A percentile compares a stretch with the other conserved stretches of the same genome.
Evolutionary conservation across 1,140 invertebrate species (phyloP).

Genomic region (silkworm (Bombyx mori)): ASM3026992v2 NC_085118.1:5956501-5957000

Average conservation of each 20-base stretch:
- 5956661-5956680: slow-evolving; percentile 10
- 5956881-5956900: slow-evolving; percentile 58
- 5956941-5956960: slow-evolving; percentile 48
- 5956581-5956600: slow-evolving; percentile 67
- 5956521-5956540: slow-evolving; percentile 44
- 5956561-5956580: slow-evolving; percentile 54
- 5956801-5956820: neutral
- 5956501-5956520: slow-evolving; percentile 63
- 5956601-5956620: slow-evolving; percentile 67
- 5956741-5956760: slow-evolving; percentile 1
- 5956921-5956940: slow-evolving; percentile 39
- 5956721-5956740: neutral
- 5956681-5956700: neutral
- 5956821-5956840: slow-evolving; percentile 37
- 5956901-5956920: slow-evolving; percentile 61
- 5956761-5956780: neutral
- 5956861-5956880: slow-evolving; percentile 44
- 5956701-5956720: too few species aligned
- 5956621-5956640: slow-evolving; percentile 28
- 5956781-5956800: neutral
- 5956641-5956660: slow-evolving; percentile 24
- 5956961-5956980: slow-evolving; percentile 48
- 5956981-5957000: slow-evolving; percentile 50
- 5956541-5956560: slow-evolving; percentile 57
- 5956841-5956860: slow-evolving; percentile 52